Percentiles rank a stretch among this genome's conserved stretches.
Conservation (phyloP, 2,888 invertebrate species). For the Leptinotarsa rubiginosa region DNA sequence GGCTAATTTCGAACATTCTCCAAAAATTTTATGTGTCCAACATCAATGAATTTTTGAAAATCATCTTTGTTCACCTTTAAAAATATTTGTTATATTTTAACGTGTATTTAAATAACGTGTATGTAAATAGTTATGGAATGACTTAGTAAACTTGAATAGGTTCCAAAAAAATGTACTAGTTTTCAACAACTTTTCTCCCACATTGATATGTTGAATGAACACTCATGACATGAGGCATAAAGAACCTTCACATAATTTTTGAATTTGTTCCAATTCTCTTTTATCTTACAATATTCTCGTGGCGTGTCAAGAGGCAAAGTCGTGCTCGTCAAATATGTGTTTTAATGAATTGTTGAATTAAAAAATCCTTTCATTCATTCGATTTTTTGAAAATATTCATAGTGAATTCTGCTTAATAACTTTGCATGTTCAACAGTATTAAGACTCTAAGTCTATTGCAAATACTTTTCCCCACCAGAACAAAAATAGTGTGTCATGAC, state of each 20-base stretch:
- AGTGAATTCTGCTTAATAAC: no score
- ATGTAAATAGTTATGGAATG: constrained; percentile 3
- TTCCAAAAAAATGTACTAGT: constrained; percentile 7
- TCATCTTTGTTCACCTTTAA: no score
- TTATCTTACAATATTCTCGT: background rate
- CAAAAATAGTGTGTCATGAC: no score
- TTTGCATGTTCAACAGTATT: no score
- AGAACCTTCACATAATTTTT: constrained; percentile 4
- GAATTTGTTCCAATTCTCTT: constrained; percentile 4
- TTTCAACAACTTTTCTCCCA: constrained; percentile 12
- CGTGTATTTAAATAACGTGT: no score
- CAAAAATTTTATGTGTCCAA: no score
- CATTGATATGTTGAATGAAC: constrained; percentile 16
- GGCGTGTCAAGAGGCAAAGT: background rate
- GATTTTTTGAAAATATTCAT: background rate
- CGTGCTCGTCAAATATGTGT: background rate
- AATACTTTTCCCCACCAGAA: no score
- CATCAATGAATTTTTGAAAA: no score
- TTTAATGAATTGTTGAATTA: background rate
- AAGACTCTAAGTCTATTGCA: no score
- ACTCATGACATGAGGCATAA: constrained; percentile 2
- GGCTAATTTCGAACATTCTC: no score
- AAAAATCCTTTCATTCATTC: background rate
- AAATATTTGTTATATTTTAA: background rate
- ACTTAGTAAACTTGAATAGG: constrained; percentile 6